Base-by-base conservation (phyloP, 2,888 invertebrate species). In the Eubasilissa splendida region DNA sequence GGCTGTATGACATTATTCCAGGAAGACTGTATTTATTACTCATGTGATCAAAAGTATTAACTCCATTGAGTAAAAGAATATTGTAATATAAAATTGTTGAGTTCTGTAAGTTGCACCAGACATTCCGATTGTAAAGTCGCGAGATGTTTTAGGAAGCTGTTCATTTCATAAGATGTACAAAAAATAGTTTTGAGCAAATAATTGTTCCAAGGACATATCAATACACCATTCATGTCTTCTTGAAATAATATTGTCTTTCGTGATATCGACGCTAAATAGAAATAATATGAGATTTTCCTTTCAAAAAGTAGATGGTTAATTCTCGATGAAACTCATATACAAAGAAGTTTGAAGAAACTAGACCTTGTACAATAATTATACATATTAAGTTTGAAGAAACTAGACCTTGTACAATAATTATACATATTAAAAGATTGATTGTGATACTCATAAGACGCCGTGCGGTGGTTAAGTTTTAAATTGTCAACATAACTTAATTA, bases 11-110 rank as follows among this genome's bases (percentile, higher is more conserved):
- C 79, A 77, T 79, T 80, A 76, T 82, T 81, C 68, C 82, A 70
- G 82, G 82, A 83, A 83, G 83, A 83, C 83, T 83, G 83, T 83
- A 80, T 82, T 76, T 82, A 75, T 76, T 79, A 80, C 79, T 79
- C 81, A 82, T 83, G 83, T 83, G 83, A 83, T 83, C 79, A 82
- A 82, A 82, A 83, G 83, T 83, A 83, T 83, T 83, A 82, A 73
- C 80, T 89, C 90, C 90, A 90, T 89, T 73, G 89, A 88, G 89
- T 90, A 90, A 89, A 88, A 88, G 87, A 86, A 86, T 87, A 86
- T 88, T 78, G 59, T 74, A 22, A 74, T 52, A 76, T 60, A 75
- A 63, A 31, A 60, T 42, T 75, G 75, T 63, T 52, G 4, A 76
- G 52, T 76, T 54, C 14, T n/a, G 33, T 54, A 65, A 76, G 65